Conservation (phyloP, 35 echinoderm and acorn worm species). For the Lytechinus pictus region DNA sequence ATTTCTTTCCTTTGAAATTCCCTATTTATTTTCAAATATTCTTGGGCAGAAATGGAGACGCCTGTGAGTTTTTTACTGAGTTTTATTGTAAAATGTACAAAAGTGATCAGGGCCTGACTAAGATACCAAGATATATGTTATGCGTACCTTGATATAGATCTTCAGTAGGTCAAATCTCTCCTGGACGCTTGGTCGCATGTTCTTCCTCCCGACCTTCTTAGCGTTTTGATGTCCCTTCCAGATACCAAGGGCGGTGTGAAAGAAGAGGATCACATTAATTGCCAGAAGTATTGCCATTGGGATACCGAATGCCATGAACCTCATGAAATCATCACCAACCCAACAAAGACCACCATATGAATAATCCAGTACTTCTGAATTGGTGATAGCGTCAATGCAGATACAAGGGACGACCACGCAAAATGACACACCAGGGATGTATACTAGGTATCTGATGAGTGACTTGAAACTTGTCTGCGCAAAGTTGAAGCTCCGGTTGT, state of each 20-base stretch:
- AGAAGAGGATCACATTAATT: constrained; percentile 61
- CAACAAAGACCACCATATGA: constrained; percentile 38
- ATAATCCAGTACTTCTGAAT: constrained; percentile 39
- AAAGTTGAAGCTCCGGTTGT: not conserved
- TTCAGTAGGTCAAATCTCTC: constrained; percentile 19
- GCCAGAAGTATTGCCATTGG: constrained; percentile 56
- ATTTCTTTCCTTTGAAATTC: too few relatives aligned
- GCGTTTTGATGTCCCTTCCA: not conserved
- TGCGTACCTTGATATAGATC: constrained; percentile 17
- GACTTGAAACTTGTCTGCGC: constrained; percentile 16
- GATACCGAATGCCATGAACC: constrained; percentile 64
- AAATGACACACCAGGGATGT: constrained; percentile 30
- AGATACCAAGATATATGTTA: not conserved
- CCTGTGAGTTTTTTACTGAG: too few relatives aligned
- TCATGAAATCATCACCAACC: constrained; percentile 29
- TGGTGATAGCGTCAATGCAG: constrained; percentile 5
- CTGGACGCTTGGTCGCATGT: not conserved
- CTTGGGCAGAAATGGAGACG: too few relatives aligned
- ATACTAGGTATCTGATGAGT: not conserved
- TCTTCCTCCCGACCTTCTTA: constrained; percentile 1
- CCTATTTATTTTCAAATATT: too few relatives aligned
- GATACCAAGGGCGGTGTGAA: constrained; percentile 44
- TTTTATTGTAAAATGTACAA: too few relatives aligned
- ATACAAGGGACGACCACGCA: constrained; percentile 36
- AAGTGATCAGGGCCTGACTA: too few relatives aligned